Conservation (phyloP, 2,888 invertebrate species). For the Sarcophaga variegata region DNA sequence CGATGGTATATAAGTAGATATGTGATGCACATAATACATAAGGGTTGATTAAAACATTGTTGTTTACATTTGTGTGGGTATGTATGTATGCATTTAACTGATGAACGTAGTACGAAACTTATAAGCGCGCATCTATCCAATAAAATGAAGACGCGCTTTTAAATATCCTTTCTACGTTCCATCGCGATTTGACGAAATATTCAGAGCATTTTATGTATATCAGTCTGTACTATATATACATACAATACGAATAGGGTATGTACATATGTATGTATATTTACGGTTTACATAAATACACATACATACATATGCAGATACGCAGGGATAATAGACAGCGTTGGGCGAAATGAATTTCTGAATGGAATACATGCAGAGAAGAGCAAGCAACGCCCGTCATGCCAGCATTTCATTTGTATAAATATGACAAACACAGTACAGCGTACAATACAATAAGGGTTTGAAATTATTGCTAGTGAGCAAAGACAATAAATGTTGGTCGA, state of each 20-base stretch:
- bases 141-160: conserved; percentile 77
- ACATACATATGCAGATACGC: conserved; percentile 32
- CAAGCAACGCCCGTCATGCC: conserved; percentile 67
- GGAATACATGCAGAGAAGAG: conserved; percentile 27
- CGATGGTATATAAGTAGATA: conserved; percentile 26
- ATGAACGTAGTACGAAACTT: conserved; percentile 31
- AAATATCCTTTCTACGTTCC: conserved; percentile 71
- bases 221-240: conserved; percentile 24
- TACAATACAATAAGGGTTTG: conserved; percentile 52
- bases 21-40: conserved; percentile 9
- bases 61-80: background rate
- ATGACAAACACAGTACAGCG: conserved; percentile 48
- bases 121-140: conserved; percentile 76
- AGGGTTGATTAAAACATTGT: too few species aligned
- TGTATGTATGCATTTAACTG: conserved; percentile 36
- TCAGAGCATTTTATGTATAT: conserved; percentile 16
- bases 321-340: conserved; percentile 21
- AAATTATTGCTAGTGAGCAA: conserved; percentile 70
- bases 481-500: conserved; percentile 64
- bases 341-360: conserved; percentile 33
- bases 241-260: background rate
- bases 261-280: conserved; percentile 11
- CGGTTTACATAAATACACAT: background rate
- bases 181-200: conserved; percentile 67
- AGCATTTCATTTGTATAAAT: conserved; percentile 74